These are phyloP conservation scores for Rhynchonycteris naso DNA, from an alignment of 2,797 vertebrate genomes.

Conservation along the genomic window DNA sequence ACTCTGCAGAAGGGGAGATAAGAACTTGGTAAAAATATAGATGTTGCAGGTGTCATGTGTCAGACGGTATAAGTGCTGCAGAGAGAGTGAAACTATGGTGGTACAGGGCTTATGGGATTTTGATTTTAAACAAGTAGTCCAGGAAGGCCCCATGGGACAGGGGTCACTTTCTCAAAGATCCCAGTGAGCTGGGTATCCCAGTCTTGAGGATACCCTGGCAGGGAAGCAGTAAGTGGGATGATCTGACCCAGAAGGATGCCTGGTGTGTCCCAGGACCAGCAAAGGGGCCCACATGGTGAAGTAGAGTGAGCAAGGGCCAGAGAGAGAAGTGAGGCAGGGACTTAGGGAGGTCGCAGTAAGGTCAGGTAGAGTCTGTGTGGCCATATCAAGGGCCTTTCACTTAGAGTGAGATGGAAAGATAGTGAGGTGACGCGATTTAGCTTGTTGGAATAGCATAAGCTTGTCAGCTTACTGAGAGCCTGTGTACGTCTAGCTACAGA, in stretches of 20 bases:
- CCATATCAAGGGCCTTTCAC: background rate
- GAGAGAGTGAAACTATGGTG: background rate
- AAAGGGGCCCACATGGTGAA: too few species aligned
- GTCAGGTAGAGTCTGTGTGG: background rate
- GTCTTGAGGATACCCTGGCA: background rate
- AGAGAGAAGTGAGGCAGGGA: background rate
- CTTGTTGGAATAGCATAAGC: background rate
- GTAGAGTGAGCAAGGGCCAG: background rate
- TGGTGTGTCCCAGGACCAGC: background rate
- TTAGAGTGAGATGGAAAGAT: background rate
- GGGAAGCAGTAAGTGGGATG: background rate
- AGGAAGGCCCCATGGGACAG: background rate
- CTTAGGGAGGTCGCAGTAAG: background rate
- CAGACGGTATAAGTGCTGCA: background rate
- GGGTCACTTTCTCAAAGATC: background rate
- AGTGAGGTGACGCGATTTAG: background rate
- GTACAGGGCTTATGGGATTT: background rate
- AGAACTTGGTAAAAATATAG: background rate
- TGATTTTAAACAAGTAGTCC: background rate
- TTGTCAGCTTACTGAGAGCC: background rate
- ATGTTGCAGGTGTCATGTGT: background rate
- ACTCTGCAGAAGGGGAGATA: background rate
- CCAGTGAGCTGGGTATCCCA: background rate
- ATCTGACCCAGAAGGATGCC: background rate
- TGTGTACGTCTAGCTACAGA: background rate